Percentiles rank a stretch among this genome's conserved stretches.
These are phyloP conservation scores for Pogonocherus hispidulus DNA, from an alignment of 2,888 invertebrate species.

Conservation along the genomic window DNA sequence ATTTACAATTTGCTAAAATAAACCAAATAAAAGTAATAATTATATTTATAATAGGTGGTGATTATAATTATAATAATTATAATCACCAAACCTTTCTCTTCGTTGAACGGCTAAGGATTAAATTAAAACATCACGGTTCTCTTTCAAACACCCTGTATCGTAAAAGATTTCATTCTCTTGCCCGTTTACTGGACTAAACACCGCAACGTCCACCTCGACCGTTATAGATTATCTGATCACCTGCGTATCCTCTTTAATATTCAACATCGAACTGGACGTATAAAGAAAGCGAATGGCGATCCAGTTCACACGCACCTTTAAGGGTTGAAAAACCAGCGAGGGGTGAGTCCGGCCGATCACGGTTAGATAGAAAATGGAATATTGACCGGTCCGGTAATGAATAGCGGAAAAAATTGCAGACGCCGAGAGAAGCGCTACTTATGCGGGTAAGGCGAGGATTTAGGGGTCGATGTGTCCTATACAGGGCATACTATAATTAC, in stretches of 20 bases:
- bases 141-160: no score
- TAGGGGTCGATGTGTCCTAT: neutral
- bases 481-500: no score
- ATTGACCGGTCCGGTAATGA: constrained; percentile 2
- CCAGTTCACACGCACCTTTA: constrained; percentile 46
- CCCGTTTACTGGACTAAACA: neutral
- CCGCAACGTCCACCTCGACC: constrained; percentile 42
- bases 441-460: neutral
- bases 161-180: no score
- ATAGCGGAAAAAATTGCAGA: constrained; percentile 1
- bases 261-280: constrained; percentile 46
- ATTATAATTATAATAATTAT: no score
- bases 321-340: constrained; percentile 43
- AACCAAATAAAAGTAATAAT: no score
- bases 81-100: no score
- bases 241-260: constrained; percentile 46
- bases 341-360: constrained; percentile 38
- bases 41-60: no score
- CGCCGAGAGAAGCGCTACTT: no score
- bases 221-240: constrained; percentile 52
- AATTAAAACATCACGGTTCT: no score
- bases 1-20: no score
- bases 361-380: constrained; percentile 23
- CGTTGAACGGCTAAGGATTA: no score
- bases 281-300: constrained; percentile 44